phyloP scores from a whole-genome alignment of 1,140 invertebrate genomes.

The Batillaria attramentaria region DNA sequence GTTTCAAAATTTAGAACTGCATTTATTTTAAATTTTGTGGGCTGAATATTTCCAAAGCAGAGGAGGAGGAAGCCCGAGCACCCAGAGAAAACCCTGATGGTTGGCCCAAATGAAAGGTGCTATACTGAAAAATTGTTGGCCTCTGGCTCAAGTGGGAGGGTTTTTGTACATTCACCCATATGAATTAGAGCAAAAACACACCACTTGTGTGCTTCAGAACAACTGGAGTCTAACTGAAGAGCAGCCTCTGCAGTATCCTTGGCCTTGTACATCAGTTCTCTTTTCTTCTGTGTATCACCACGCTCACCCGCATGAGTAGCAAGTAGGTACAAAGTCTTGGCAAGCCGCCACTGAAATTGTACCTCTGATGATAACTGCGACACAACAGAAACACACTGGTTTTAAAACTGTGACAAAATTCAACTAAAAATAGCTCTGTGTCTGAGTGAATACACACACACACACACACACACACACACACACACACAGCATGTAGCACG shows the following conservation, averaged over 20 bases:
- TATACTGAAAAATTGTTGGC: neutral
- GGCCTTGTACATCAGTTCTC: conserved; percentile 77
- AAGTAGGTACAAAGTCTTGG: conserved; percentile 76
- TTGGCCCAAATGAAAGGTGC: too few relatives aligned
- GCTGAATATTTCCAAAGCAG: neutral
- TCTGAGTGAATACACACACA: neutral
- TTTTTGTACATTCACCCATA: neutral
- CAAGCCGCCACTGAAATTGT: conserved; percentile 79
- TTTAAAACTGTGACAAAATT: too few relatives aligned
- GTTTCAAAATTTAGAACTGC: too few relatives aligned
- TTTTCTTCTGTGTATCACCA: conserved; percentile 74
- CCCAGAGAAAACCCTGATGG: too few relatives aligned
- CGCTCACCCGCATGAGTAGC: conserved; percentile 72
- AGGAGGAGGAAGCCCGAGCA: too few relatives aligned
- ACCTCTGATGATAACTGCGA: conserved; percentile 51
- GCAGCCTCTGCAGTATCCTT: conserved; percentile 76
- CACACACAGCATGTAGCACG: neutral
- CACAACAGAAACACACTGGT: too few relatives aligned
- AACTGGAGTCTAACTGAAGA: conserved; percentile 74
- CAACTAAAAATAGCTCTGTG: neutral
- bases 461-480: neutral
- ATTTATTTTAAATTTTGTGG: too few relatives aligned
- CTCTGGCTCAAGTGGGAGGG: neutral
- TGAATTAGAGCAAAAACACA: conserved; percentile 54
- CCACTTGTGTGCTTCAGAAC: conserved; percentile 84